Evolutionary conservation across 2,888 invertebrate species (phyloP).

Genomic region (Himalopsyche anomala): DNA sequence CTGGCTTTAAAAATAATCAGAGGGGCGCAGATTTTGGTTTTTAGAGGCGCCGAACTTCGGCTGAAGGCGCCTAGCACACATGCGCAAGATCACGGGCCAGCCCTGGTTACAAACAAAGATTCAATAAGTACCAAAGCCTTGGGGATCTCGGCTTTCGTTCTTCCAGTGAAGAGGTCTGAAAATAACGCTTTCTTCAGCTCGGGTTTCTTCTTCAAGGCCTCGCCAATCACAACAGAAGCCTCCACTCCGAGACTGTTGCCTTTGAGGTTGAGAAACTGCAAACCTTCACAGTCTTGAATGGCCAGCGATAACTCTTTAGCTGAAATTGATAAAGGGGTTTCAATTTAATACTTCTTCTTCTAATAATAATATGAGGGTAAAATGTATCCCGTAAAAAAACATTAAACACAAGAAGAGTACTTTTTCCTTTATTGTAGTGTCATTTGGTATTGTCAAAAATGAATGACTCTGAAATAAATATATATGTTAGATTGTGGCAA

Average conservation of each 20-base stretch:
- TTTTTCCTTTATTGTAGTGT: no score
- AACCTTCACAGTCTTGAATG: constrained; percentile 83
- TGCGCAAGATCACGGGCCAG: no score
- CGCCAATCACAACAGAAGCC: constrained; percentile 90
- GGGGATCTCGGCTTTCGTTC: constrained; percentile 97
- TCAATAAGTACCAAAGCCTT: constrained; percentile 83
- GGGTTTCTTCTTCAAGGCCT: constrained; percentile 86
- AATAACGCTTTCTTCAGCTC: constrained; percentile 90
- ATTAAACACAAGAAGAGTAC: no score
- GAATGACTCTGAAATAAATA: no score
- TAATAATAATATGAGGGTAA: not conserved
- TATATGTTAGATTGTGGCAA: no score
- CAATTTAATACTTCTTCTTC: not conserved
- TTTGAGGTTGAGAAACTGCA: constrained; percentile 86
- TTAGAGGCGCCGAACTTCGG: no score
- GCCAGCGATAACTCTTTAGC: constrained; percentile 86
- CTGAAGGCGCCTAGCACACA: no score
- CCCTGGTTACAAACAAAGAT: not conserved
- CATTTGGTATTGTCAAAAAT: no score
- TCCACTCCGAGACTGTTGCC: constrained; percentile 96
- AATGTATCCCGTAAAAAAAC: not conserved
- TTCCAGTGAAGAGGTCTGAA: constrained; percentile 98
- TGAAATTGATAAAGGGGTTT: constrained; percentile 69
- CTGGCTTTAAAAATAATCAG: no score
- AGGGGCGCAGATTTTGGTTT: no score